These are phyloP conservation scores for Schizaphis graminum DNA, from an alignment of 2,888 invertebrate species.

Conservation along the genomic window DNA sequence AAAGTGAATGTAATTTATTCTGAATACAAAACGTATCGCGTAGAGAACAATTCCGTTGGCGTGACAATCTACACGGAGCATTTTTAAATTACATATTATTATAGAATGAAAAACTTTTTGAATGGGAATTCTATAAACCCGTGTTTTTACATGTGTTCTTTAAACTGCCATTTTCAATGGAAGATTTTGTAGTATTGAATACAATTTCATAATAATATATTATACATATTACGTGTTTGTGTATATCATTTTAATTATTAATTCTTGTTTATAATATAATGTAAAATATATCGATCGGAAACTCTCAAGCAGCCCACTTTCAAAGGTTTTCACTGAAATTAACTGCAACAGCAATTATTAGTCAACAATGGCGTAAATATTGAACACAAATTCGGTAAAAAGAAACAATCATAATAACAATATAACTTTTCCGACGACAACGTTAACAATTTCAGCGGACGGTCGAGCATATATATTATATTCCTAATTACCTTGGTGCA, in stretches of 20 bases:
- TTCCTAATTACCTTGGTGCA: neutral
- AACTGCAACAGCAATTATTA: neutral
- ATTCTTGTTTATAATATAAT: neutral
- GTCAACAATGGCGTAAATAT: neutral
- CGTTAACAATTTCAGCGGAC: neutral
- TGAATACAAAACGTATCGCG: neutral
- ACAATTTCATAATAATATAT: neutral
- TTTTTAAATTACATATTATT: neutral
- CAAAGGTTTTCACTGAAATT: neutral
- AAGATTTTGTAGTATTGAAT: neutral
- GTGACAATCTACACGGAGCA: neutral
- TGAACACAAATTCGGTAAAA: neutral
- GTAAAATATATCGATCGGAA: neutral
- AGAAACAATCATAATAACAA: neutral
- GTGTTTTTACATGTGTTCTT: neutral
- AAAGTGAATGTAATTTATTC: neutral
- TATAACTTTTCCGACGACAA: neutral
- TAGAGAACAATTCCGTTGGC: neutral
- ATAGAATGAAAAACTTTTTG: neutral
- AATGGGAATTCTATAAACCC: neutral
- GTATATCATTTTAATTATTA: neutral
- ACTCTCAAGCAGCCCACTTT: neutral
- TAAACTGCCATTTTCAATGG: neutral
- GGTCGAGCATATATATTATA: neutral
- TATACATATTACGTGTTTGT: too few relatives aligned